Percentiles rank a stretch among this genome's conserved stretches.
phyloP scores from a whole-genome alignment of 2,888 invertebrate genomes.

The Epistrophe eligans region DNA sequence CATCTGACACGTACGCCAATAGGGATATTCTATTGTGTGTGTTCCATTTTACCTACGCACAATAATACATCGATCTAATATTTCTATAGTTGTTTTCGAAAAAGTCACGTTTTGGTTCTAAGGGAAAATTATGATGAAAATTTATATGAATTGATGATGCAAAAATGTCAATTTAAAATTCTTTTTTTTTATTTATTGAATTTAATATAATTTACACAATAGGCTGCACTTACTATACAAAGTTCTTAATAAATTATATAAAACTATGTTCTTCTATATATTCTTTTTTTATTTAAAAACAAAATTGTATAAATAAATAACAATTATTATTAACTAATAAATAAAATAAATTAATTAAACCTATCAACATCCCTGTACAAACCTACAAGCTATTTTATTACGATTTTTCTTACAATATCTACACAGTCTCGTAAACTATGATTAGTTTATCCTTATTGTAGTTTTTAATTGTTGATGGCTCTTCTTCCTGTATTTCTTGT shows the following conservation, averaged over 20 bases:
- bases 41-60: neutral
- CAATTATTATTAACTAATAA: conserved; percentile 53
- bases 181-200: neutral
- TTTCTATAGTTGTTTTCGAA: neutral
- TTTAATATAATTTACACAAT: neutral
- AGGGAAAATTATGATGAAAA: neutral
- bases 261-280: neutral
- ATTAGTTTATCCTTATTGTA: conserved; percentile 56
- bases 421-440: conserved; percentile 63
- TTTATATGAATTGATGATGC: neutral
- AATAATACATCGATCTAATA: conserved; percentile 5
- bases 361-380: conserved; percentile 31
- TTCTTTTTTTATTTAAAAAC: conserved; percentile 25
- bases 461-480: conserved; percentile 24
- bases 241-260: neutral
- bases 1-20: neutral
- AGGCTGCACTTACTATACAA: neutral
- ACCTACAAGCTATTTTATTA: conserved; percentile 34
- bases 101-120: neutral
- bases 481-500: conserved; percentile 24
- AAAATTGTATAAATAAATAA: conserved; percentile 47
- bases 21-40: neutral
- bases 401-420: neutral
- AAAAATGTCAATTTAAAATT: conserved; percentile 9
- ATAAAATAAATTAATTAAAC: conserved; percentile 54